Evolutionary conservation across 2,797 vertebrate species (phyloP).

Genomic region (Florisuga fusca): DNA sequence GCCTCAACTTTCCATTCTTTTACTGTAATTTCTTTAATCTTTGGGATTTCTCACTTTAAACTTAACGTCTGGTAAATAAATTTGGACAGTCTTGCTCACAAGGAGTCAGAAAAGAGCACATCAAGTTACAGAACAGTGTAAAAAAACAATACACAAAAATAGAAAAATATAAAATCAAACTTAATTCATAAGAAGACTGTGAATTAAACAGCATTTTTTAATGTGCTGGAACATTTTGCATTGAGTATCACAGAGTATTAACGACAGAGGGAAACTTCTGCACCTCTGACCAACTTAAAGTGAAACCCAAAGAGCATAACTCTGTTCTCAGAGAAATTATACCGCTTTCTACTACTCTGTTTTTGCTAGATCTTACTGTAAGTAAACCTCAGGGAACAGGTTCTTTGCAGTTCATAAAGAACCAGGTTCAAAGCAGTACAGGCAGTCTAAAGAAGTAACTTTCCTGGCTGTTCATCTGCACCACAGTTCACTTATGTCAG

Average conservation of each 20-base stretch:
- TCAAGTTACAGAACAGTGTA: not conserved
- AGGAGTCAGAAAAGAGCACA: not conserved
- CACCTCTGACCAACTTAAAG: not conserved
- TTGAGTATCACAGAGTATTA: not conserved
- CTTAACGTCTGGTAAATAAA: not conserved
- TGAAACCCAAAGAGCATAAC: not conserved
- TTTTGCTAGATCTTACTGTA: not conserved
- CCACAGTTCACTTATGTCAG: not conserved
- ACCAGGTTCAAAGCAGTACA: not conserved
- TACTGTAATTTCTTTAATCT: not conserved
- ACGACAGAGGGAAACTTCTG: not conserved
- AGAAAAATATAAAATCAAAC: not conserved
- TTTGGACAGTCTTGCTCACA: not conserved
- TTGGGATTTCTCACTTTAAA: not conserved
- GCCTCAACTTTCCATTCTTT: not conserved
- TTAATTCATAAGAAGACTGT: not conserved
- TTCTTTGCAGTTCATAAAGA: not conserved
- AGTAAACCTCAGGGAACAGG: not conserved
- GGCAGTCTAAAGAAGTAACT: not conserved
- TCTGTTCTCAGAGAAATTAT: not conserved
- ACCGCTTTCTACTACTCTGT: fast-evolving
- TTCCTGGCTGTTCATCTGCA: not conserved
- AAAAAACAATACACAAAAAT: not conserved
- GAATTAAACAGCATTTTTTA: not conserved
- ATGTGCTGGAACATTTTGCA: not conserved